Evolutionary conservation across 2,113 vertebrate genomes (phyloP).

Genomic region (Taxidea taxus): DNA sequence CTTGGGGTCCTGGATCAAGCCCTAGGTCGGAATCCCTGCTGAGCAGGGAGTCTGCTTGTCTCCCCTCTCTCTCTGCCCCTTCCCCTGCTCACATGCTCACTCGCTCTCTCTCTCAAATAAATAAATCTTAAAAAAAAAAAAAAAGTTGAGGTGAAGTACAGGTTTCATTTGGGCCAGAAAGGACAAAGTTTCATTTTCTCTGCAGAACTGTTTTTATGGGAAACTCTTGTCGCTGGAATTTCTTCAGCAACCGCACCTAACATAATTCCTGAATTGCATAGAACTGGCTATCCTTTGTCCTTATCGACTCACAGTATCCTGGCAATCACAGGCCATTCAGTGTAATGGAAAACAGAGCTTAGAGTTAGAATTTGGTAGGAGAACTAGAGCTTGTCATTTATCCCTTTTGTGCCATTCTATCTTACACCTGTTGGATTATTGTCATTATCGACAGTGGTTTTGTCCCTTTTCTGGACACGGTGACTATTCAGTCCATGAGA

Average conservation of each 20-base stretch:
- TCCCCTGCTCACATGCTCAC: not conserved
- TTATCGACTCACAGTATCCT: constrained; percentile 55
- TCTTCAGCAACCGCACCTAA: constrained; percentile 42
- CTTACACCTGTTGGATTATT: constrained; percentile 54
- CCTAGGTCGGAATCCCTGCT: not conserved
- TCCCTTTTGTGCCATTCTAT: constrained; percentile 30
- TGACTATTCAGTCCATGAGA: constrained; percentile 2
- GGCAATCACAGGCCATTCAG: constrained; percentile 46
- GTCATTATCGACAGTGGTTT: constrained; percentile 40
- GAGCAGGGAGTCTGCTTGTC: not conserved
- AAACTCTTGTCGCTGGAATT: constrained; percentile 48
- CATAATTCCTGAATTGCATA: constrained; percentile 7
- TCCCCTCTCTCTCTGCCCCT: not conserved
- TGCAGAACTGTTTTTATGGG: constrained; percentile 27
- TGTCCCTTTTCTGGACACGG: constrained; percentile 17
- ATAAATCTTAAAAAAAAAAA: not conserved
- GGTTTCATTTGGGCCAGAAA: not conserved
- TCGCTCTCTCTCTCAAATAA: not conserved
- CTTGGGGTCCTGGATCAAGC: not conserved
- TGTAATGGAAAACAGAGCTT: constrained; percentile 47
- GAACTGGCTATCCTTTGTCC: not conserved
- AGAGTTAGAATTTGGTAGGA: constrained; percentile 61
- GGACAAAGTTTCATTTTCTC: constrained; percentile 36
- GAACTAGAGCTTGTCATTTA: not conserved
- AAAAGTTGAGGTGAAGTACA: not conserved